These are phyloP conservation scores for Papilio protenor DNA, from an alignment of 2,888 invertebrate species.

Conservation along the genomic window DNA sequence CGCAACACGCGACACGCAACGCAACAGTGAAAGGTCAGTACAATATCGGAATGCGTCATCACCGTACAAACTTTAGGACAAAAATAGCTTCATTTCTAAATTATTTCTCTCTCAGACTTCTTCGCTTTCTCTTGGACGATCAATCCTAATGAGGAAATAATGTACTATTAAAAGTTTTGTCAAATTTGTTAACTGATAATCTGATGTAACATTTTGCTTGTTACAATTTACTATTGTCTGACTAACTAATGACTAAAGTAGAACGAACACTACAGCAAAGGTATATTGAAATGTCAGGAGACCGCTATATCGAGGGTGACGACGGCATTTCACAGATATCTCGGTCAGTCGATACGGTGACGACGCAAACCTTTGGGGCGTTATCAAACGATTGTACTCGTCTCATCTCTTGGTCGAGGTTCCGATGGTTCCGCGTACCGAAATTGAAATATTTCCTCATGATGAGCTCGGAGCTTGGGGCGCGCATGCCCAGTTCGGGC, in stretches of 20 bases:
- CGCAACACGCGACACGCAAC: conserved; percentile 65
- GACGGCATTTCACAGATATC: not conserved
- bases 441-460: conserved; percentile 85
- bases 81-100: conserved; percentile 8
- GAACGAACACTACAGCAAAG: not conserved
- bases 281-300: not conserved
- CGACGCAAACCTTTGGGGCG: conserved; percentile 37
- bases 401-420: conserved; percentile 23
- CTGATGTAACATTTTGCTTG: not conserved
- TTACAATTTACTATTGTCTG: not conserved
- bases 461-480: conserved; percentile 82
- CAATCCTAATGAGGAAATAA: not conserved
- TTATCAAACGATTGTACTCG: conserved; percentile 36
- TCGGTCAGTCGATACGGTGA: conserved; percentile 25
- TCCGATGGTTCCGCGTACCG: conserved; percentile 69
- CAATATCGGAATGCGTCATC: conserved; percentile 52
- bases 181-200: not conserved
- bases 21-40: conserved; percentile 51
- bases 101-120: not conserved
- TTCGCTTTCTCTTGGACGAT: too few relatives aligned
- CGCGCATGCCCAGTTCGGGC: conserved; percentile 81
- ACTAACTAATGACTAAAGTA: not conserved
- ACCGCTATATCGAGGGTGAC: not conserved
- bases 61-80: conserved; percentile 5
- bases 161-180: not conserved